Conservation (phyloP, 2,797 vertebrate species). For the Phataginus tetradactyla region DNA sequence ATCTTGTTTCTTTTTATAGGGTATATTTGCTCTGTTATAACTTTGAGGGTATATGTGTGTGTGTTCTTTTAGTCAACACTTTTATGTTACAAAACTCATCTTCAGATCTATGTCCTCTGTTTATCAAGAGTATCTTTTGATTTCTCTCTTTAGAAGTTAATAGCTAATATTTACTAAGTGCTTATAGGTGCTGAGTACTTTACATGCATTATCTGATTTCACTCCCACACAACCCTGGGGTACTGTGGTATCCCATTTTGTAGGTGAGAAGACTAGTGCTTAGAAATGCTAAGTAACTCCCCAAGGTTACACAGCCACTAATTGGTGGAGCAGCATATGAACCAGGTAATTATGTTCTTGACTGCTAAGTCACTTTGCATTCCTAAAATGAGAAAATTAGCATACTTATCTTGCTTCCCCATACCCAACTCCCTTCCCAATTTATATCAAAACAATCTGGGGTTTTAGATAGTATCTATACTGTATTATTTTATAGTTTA, state of each 20-base stretch:
- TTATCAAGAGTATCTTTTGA: background rate
- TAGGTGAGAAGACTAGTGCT: background rate
- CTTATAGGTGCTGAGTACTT: background rate
- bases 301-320: background rate
- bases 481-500: background rate
- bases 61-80: background rate
- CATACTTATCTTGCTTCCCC: background rate
- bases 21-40: background rate
- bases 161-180: background rate
- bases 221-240: background rate
- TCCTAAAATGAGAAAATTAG: constrained; percentile 49
- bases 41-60: background rate
- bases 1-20: constrained; percentile 8
- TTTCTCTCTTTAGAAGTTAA: constrained; percentile 9
- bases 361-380: background rate
- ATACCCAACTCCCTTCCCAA: background rate
- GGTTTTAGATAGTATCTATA: background rate
- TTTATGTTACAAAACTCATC: background rate
- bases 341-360: background rate
- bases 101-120: background rate
- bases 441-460: constrained; percentile 28
- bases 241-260: background rate
- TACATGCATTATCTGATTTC: background rate
- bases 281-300: background rate
- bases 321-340: background rate